phyloP scores from a whole-genome alignment of 2,797 vertebrate genomes.

The Allobates femoralis region DNA sequence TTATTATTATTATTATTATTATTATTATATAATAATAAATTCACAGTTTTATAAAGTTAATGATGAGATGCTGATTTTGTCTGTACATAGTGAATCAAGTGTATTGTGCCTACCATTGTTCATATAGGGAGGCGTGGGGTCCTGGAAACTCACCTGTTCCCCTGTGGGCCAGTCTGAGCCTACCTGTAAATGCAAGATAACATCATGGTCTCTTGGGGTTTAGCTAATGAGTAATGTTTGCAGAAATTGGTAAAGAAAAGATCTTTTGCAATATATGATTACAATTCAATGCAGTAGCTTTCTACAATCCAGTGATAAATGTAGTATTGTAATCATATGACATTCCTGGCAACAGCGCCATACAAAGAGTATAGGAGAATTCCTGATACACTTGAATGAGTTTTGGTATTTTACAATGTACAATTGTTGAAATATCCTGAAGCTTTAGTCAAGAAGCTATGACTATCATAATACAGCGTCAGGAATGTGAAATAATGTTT shows the following conservation, averaged over 20 bases:
- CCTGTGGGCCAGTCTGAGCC: no score
- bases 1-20: no score
- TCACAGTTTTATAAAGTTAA: no score
- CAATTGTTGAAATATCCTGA: neutral
- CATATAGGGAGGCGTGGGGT: no score
- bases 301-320: neutral
- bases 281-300: neutral
- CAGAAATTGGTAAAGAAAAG: neutral
- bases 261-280: neutral
- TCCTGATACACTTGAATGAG: neutral
- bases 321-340: neutral
- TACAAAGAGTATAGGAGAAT: neutral
- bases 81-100: no score
- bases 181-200: neutral
- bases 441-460: neutral
- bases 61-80: no score
- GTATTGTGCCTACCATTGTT: no score
- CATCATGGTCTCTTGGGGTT: neutral
- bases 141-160: no score
- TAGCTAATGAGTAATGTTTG: neutral
- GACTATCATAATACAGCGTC: neutral
- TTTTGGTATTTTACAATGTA: neutral
- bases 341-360: neutral
- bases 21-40: no score
- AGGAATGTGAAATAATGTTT: neutral